phyloP scores from a whole-genome alignment of 1,140 invertebrate genomes.

The Xylocopa sonorina region DNA sequence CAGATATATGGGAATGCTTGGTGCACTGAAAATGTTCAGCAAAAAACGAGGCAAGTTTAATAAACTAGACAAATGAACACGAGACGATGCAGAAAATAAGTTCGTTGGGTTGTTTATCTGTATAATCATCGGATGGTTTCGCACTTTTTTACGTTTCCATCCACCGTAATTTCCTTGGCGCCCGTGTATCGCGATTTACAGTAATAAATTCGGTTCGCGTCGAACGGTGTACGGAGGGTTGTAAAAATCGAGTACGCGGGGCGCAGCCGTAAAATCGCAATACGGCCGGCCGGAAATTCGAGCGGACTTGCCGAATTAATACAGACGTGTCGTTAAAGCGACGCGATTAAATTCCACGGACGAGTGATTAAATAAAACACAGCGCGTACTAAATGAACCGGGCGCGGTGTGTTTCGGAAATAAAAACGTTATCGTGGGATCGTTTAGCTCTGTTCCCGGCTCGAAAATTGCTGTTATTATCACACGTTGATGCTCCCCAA shows the following conservation, averaged over 20 bases:
- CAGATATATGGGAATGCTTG: too few species aligned
- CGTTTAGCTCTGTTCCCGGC: background rate
- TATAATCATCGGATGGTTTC: constrained; percentile 1
- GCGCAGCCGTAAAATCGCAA: constrained; percentile 26
- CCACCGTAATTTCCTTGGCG: background rate
- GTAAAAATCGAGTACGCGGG: constrained; percentile 2
- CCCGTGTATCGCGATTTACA: constrained; percentile 19
- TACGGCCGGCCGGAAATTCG: constrained; percentile 12
- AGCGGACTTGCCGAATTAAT: constrained; percentile 26
- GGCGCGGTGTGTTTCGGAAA: background rate
- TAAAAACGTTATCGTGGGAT: background rate
- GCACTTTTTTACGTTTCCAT: background rate
- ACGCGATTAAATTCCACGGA: constrained; percentile 23
- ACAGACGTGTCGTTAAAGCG: constrained; percentile 17
- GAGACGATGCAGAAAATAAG: background rate
- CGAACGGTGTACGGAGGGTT: background rate
- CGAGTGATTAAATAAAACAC: constrained; percentile 35
- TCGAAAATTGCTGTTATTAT: constrained; percentile 8
- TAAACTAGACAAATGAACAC: background rate
- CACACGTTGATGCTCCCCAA: constrained; percentile 3
- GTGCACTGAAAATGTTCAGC: too few species aligned
- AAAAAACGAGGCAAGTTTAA: too few species aligned
- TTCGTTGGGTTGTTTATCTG: background rate
- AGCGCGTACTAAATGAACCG: background rate
- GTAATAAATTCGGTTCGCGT: constrained; percentile 22